phyloP scores from a whole-genome alignment of 2,888 invertebrate genomes.

The Tholera decimalis region DNA sequence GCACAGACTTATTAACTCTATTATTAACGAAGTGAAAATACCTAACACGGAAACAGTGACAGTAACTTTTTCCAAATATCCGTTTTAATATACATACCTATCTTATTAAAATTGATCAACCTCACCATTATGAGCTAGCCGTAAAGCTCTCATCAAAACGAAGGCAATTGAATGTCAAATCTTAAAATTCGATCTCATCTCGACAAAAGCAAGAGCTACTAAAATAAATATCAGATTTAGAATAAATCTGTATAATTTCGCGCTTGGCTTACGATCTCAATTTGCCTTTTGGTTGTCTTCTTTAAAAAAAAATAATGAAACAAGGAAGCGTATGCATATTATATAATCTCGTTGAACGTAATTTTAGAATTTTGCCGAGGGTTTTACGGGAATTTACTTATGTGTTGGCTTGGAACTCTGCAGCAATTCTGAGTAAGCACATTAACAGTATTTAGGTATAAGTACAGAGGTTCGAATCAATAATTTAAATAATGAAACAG shows the following conservation, averaged over 20 bases:
- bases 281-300: constrained; percentile 32
- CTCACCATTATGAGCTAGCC: not conserved
- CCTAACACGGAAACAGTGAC: no score
- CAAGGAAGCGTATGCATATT: not conserved
- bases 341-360: not conserved
- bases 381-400: not conserved
- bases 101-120: not conserved
- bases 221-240: constrained; percentile 39
- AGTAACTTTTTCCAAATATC: not conserved
- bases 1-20: not conserved
- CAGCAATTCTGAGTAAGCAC: not conserved
- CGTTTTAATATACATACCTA: not conserved
- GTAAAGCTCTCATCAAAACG: not conserved
- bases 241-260: constrained; percentile 52
- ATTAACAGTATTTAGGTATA: not conserved
- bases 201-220: constrained; percentile 27
- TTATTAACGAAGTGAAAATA: not conserved
- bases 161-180: constrained; percentile 3
- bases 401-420: not conserved
- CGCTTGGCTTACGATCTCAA: constrained; percentile 41
- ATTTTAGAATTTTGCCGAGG: not conserved
- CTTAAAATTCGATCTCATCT: not conserved
- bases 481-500: constrained; percentile 67
- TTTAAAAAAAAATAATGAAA: constrained; percentile 16
- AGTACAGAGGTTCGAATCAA: constrained; percentile 1